phyloP scores from a whole-genome alignment of 2,797 vertebrate species.

The Macropodus opercularis region DNA sequence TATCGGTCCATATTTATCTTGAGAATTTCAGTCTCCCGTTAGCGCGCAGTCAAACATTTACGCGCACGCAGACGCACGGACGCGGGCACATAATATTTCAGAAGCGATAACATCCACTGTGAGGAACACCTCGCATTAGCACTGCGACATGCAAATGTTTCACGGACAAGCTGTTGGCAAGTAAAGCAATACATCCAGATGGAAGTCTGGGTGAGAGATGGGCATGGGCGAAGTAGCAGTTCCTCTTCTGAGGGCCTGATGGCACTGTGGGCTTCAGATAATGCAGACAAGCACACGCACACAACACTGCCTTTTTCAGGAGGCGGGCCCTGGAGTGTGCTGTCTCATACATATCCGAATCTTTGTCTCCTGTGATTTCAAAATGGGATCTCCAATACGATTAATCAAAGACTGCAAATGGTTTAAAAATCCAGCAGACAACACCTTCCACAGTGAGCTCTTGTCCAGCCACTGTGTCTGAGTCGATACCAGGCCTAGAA shows the following conservation, averaged over 20 bases:
- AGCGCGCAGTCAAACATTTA: conserved; percentile 7
- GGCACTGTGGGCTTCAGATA: conserved; percentile 80
- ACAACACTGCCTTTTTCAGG: conserved; percentile 22
- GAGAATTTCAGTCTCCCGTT: conserved; percentile 6
- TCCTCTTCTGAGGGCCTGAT: conserved; percentile 73
- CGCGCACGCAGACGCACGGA: conserved; percentile 11
- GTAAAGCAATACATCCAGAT: conserved; percentile 42
- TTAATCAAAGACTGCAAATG: conserved; percentile 12
- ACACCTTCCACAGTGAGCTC: conserved; percentile 26
- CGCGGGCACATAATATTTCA: neutral
- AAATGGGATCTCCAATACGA: conserved; percentile 3
- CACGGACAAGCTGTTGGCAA: conserved; percentile 17
- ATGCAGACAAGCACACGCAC: conserved; percentile 36
- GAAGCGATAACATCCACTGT: neutral
- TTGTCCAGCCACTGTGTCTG: conserved; percentile 5
- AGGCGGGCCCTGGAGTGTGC: conserved; percentile 33
- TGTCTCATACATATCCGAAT: conserved; percentile 46
- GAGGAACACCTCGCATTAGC: neutral
- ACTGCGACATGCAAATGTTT: conserved; percentile 6
- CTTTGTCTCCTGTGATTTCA: conserved; percentile 46
- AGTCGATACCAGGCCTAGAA: conserved; percentile 13
- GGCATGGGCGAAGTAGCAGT: conserved; percentile 53
- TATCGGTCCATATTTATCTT: conserved; percentile 22
- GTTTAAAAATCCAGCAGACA: conserved; percentile 9
- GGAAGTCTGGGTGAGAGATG: conserved; percentile 7